Evolutionary conservation across 1,140 invertebrate genomes (phyloP).

Genomic region (Amphibalanus amphitrite): DNA sequence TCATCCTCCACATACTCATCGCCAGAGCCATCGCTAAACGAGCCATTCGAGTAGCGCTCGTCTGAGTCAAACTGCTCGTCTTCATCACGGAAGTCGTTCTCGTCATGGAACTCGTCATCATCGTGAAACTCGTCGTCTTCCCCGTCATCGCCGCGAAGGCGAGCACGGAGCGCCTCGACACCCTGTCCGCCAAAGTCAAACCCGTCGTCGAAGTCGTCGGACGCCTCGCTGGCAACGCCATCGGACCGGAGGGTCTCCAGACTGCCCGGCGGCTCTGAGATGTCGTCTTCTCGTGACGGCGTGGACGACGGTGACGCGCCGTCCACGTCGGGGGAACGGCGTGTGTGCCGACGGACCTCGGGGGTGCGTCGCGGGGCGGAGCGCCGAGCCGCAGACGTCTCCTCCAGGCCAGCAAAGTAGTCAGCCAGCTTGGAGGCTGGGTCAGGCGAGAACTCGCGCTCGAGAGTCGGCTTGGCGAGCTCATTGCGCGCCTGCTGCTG

Average conservation of each 20-base stretch:
- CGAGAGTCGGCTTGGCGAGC: no score
- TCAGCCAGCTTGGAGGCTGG: not conserved
- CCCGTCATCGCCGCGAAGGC: no score
- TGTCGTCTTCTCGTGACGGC: no score
- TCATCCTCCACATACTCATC: not conserved
- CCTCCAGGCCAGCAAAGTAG: not conserved
- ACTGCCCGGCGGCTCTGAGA: not conserved
- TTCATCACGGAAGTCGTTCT: no score
- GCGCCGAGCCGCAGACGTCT: not conserved
- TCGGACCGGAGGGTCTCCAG: not conserved
- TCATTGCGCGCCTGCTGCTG: not conserved
- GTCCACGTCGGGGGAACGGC: not conserved
- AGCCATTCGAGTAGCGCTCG: conserved; percentile 10
- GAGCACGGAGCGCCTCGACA: no score
- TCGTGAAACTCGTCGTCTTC: no score
- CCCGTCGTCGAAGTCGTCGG: conserved; percentile 7
- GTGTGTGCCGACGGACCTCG: not conserved
- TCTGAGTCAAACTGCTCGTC: not conserved
- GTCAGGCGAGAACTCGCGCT: no score
- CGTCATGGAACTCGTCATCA: not conserved
- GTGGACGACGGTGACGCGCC: no score
- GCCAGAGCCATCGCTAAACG: conserved; percentile 10
- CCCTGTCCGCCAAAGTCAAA: conserved; percentile 3
- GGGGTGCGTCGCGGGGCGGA: not conserved
- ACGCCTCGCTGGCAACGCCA: not conserved